Evolutionary conservation across 2,888 invertebrate species (phyloP).

Genomic region (Pheosia gnoma): DNA sequence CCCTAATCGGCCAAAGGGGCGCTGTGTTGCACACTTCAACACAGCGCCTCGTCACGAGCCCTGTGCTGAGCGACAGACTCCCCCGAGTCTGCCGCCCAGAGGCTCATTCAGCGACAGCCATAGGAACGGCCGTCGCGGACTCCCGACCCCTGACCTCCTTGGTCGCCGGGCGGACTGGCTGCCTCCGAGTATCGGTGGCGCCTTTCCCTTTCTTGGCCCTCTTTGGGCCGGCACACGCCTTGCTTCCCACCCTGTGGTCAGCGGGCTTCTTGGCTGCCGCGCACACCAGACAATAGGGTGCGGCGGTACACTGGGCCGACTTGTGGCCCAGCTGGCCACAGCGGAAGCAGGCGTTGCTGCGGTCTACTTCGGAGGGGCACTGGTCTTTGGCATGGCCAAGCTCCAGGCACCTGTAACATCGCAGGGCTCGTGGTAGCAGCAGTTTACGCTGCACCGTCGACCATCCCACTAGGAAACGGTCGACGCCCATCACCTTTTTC

Average conservation of each 20-base stretch:
- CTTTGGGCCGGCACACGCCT: not conserved
- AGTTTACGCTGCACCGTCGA: not conserved
- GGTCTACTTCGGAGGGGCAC: not conserved
- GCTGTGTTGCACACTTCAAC: no score
- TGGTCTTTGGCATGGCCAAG: not conserved
- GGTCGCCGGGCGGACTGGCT: no score
- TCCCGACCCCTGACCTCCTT: no score
- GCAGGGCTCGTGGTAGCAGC: not conserved
- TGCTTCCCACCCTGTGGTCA: not conserved
- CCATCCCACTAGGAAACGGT: not conserved
- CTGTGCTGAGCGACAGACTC: no score
- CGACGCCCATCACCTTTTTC: not conserved
- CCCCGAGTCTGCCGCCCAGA: no score
- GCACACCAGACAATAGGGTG: not conserved
- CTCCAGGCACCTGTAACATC: not conserved
- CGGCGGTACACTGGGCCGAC: not conserved
- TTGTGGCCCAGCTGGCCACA: not conserved
- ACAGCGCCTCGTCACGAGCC: no score
- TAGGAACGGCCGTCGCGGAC: no score
- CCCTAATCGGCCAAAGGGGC: no score
- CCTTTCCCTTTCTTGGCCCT: no score
- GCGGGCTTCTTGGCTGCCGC: not conserved
- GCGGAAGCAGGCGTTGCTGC: not conserved
- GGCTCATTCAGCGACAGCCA: no score
- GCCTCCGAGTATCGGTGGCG: no score